phyloP scores from a whole-genome alignment of 2,797 vertebrate genomes.

The Sebastes vulpes region DNA sequence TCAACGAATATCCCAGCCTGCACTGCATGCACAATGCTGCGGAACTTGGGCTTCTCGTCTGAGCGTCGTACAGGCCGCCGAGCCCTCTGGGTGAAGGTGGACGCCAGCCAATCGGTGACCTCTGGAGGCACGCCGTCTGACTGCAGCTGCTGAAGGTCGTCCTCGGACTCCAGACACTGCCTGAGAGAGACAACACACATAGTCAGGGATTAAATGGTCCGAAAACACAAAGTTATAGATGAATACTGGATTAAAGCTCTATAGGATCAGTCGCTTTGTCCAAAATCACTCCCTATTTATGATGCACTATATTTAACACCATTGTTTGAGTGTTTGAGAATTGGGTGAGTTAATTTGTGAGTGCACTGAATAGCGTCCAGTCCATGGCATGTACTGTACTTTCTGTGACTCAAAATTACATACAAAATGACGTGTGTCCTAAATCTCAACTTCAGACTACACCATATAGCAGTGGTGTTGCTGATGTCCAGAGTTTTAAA shows the following conservation, averaged over 20 bases:
- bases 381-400: not conserved
- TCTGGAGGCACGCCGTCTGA: slow-evolving; percentile 92
- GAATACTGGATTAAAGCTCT: not conserved
- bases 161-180: slow-evolving; percentile 91
- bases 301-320: not conserved
- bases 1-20: slow-evolving; percentile 97
- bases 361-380: not conserved
- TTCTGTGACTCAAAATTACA: not conserved
- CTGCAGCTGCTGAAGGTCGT: slow-evolving; percentile 92
- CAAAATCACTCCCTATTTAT: not conserved
- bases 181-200: slow-evolving; percentile 65
- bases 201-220: not conserved
- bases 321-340: not conserved
- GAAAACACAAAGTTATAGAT: not conserved
- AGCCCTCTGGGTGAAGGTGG: slow-evolving; percentile 92
- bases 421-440: not conserved
- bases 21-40: slow-evolving; percentile 94
- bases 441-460: not conserved
- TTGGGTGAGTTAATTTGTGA: not conserved
- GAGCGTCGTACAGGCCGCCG: slow-evolving; percentile 85
- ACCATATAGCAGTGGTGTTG: no score
- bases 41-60: slow-evolving; percentile 94
- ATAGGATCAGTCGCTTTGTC: not conserved
- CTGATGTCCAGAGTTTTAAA: not conserved
- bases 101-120: slow-evolving; percentile 94